phyloP scores from a whole-genome alignment of 2,113 vertebrate species.

The Spilogale gracilis region DNA sequence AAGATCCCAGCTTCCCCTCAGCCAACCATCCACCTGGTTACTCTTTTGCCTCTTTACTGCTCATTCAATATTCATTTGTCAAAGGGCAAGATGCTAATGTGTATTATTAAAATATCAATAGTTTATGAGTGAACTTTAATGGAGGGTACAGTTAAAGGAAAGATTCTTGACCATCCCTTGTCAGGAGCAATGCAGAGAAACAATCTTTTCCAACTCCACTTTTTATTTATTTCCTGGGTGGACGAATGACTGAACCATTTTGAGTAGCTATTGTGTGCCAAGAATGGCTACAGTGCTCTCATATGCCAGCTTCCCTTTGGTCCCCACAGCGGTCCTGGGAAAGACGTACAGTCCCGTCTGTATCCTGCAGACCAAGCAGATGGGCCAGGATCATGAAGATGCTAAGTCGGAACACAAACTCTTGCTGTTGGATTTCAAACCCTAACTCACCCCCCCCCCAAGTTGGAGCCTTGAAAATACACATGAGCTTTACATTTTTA shows the following conservation, averaged over 20 bases:
- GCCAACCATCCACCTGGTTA: slow-evolving; percentile 11
- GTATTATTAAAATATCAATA: slow-evolving; percentile 84
- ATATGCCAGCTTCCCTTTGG: background rate
- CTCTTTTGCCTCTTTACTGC: slow-evolving; percentile 67
- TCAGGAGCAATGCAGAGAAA: background rate
- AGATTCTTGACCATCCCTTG: slow-evolving; percentile 58
- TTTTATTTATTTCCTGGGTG: background rate
- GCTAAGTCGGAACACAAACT: background rate
- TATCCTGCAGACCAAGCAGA: background rate
- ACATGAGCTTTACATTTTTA: background rate
- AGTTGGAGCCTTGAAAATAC: background rate
- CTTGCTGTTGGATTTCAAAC: background rate
- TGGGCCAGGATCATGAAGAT: background rate
- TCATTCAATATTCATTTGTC: slow-evolving; percentile 72
- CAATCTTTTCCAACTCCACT: background rate
- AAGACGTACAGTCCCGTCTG: background rate
- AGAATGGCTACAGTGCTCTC: background rate
- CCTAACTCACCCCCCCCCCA: background rate
- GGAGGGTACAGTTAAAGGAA: slow-evolving; percentile 66
- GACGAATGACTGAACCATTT: background rate
- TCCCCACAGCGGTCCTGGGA: background rate
- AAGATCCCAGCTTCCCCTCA: background rate
- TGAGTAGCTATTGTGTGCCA: background rate
- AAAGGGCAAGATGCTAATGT: slow-evolving; percentile 78
- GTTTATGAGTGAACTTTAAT: slow-evolving; percentile 81